Conservation (phyloP, 2,113 vertebrate species). For the Aspidoscelis tigris region DNA sequence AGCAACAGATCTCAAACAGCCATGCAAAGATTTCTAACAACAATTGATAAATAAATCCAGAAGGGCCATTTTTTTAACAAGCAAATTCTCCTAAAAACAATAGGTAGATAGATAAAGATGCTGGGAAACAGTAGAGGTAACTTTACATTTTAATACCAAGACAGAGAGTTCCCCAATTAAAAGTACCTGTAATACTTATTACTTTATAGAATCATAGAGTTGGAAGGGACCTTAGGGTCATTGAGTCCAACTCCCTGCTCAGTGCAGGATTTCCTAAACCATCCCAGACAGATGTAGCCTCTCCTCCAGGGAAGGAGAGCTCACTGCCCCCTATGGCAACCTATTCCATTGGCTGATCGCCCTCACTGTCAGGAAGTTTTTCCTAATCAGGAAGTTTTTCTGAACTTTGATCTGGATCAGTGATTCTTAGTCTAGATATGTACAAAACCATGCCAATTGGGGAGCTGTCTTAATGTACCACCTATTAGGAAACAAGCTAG, state of each 20-base stretch:
- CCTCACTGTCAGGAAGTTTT: too few relatives aligned
- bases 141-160: background rate
- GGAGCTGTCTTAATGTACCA: background rate
- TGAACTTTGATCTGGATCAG: background rate
- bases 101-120: background rate
- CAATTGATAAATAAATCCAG: background rate
- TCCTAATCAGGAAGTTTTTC: too few relatives aligned
- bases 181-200: background rate
- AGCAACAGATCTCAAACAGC: conserved; percentile 32
- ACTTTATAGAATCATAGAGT: too few relatives aligned
- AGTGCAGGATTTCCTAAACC: too few relatives aligned
- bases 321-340: too few relatives aligned
- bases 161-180: background rate
- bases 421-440: background rate
- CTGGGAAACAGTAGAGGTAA: background rate
- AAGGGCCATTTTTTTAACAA: background rate
- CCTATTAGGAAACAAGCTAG: background rate
- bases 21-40: conserved; percentile 27
- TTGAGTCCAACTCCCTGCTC: too few relatives aligned
- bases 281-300: too few relatives aligned
- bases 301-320: too few relatives aligned
- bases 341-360: too few relatives aligned
- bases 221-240: too few relatives aligned
- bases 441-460: background rate
- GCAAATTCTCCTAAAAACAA: background rate